Conservation (phyloP, 2,797 vertebrate species). For the Peromyscus aztecus region DNA sequence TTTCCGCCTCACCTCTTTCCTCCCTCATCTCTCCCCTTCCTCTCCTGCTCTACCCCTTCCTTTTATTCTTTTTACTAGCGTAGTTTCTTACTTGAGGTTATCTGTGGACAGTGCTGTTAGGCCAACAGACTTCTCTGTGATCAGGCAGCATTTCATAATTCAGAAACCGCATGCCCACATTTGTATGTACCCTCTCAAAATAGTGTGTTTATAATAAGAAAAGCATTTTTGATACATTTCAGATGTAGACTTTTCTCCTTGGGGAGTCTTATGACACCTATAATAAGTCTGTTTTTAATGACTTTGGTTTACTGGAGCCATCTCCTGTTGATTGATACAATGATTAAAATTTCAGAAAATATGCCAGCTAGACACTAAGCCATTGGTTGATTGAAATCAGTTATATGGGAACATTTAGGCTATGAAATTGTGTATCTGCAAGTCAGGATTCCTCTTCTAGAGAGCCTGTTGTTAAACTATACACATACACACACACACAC, state of each 20-base stretch:
- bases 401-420: background rate
- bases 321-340: background rate
- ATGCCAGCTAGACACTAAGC: background rate
- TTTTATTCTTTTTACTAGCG: background rate
- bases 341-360: background rate
- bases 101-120: background rate
- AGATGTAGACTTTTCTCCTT: conserved; percentile 8
- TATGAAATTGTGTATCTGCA: background rate
- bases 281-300: background rate
- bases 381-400: background rate
- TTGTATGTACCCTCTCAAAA: conserved; percentile 72
- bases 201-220: background rate
- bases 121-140: conserved; percentile 62
- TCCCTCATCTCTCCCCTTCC: background rate
- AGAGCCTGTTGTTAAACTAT: background rate
- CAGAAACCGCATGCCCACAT: conserved; percentile 87
- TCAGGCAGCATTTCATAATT: conserved; percentile 82
- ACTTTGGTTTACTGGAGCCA: background rate
- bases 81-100: background rate
- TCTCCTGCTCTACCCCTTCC: no score
- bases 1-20: background rate
- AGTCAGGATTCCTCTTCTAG: background rate
- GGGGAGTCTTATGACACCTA: background rate
- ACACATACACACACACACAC: no score
- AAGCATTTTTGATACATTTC: background rate